Base-by-base conservation (phyloP, 2,797 vertebrate genomes). In the Falco naumanni region DNA sequence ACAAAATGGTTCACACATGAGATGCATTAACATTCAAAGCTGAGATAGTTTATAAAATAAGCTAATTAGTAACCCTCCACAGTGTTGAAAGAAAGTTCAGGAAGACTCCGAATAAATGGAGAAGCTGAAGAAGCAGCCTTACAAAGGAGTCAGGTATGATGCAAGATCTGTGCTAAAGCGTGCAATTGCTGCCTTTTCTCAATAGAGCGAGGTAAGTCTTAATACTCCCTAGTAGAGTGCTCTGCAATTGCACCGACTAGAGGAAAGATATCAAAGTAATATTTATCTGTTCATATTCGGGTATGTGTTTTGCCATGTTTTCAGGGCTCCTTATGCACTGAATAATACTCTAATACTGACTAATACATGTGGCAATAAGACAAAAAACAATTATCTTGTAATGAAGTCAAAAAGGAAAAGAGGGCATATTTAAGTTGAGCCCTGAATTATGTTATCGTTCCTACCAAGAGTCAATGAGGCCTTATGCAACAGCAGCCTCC, bases 151-250 rank as follows among this genome's bases (percentile, higher is more conserved):
- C 26, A 4, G 64, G 5, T 7, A 17, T 3, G 3, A 34, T 16
- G 6, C 28, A 60, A 56, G 33, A 66, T 16, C 19, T 65, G 15
- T 34, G 29, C 11, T 61, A 56, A 45, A 93, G 75, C 10, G 13
- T 89, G 81, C 33, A 77, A 54, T 94, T 93, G 19, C 83, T 60
- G 18, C 12, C 17, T 90, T 84, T 83, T 31, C n/a, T 89, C 96
- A 87, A 93, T 93, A 95, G 95, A 95, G 94, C 90, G 84, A n/a
- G 54, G 11, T 81, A 91, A 86, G 63, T 90, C 50, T 97, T 95
- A 95, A 69, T 88, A 33, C 89, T 84, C 87, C 47, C 37, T 34
- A 16, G 22, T 24, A 43, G 57, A 59, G 31, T 11, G 5, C 11
- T 72, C 45, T 7, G 31, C 31, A 64, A 78, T 26, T 1, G 1